Evolutionary conservation across 2,797 vertebrate species (phyloP).

Genomic region (Salmo trutta): DNA sequence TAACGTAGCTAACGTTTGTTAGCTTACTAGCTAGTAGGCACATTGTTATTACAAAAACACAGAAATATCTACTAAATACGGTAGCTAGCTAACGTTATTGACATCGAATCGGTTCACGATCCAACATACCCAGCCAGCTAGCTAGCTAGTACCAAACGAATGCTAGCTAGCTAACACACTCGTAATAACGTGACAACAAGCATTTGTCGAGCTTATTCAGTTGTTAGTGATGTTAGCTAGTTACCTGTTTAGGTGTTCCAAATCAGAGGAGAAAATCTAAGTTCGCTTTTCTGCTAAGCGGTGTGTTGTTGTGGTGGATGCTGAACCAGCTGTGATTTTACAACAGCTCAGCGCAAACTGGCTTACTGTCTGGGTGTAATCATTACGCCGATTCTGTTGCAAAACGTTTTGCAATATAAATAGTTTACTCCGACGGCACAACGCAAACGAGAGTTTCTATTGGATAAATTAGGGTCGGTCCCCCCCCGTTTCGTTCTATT

Average conservation of each 20-base stretch:
- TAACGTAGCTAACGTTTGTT: background rate
- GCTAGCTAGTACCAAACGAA: background rate
- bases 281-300: constrained; percentile 16
- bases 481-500: too few species aligned
- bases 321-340: background rate
- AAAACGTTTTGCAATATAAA: too few species aligned
- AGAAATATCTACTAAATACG: background rate
- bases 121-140: background rate
- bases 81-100: background rate
- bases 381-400: too few species aligned
- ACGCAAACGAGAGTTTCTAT: too few species aligned
- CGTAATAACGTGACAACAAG: background rate
- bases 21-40: background rate
- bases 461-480: too few species aligned
- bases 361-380: background rate
- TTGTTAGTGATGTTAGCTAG: background rate
- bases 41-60: background rate
- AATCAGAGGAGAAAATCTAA: constrained; percentile 43
- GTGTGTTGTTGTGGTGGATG: background rate
- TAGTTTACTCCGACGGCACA: too few species aligned
- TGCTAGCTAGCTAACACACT: background rate
- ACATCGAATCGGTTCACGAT: too few species aligned
- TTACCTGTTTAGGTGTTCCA: constrained; percentile 66
- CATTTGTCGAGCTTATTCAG: background rate
- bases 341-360: background rate